Evolutionary conservation across 2,888 invertebrate species (phyloP), one percentile per base, ranked within the genome.

Genomic region (Pandemis cinnamomeana): DNA sequence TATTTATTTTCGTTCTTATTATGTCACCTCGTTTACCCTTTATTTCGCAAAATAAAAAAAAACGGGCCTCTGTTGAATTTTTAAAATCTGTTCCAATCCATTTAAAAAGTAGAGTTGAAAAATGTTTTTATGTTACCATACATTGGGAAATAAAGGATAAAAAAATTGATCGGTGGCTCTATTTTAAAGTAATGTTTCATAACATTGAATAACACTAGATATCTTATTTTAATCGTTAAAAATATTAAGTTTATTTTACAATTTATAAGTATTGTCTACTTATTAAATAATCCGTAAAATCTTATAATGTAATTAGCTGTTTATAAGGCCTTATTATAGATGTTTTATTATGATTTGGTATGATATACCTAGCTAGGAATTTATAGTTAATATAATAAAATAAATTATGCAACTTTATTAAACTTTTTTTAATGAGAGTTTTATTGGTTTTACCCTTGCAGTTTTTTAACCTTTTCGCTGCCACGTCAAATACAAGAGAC

Each of bases 321-420:
- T 79, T 82, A 76, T 84, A 84, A 78, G 78, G 83, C 85, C 84
- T 84, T 81, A 81, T 76, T 77, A 81, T 81, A 80, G 77, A 74
- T 80, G 66, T 78, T 75, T 72, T 79, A 79, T 78, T 77, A 79
- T 69, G 15, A 51, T 51, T 72, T 64, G 20, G 42, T 62, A 72
- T 80, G 73, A 78, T 77, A 73, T 78, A 77, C 58, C 75, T 86
- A 87, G 85, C 77, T 86, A 86, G 83, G 80, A 79, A 78, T 83
- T 81, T 82, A 78, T 77, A 79, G 79, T 72, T 78, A 71, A 71
- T 80, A 80, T 81, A 75, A 75, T 82, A 80, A 79, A 76, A 77
- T 80, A 72, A 72, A 72, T 67, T 72, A 72, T 67, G n/a, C 71
- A 71, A 70, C 27, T 73, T 69, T 69, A 69, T 60, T 69, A 73